A percentile compares a stretch with the other conserved stretches of the same genome.
Evolutionary conservation across 2,888 invertebrate genomes (phyloP).

Genomic region (Pammene aurita): DNA sequence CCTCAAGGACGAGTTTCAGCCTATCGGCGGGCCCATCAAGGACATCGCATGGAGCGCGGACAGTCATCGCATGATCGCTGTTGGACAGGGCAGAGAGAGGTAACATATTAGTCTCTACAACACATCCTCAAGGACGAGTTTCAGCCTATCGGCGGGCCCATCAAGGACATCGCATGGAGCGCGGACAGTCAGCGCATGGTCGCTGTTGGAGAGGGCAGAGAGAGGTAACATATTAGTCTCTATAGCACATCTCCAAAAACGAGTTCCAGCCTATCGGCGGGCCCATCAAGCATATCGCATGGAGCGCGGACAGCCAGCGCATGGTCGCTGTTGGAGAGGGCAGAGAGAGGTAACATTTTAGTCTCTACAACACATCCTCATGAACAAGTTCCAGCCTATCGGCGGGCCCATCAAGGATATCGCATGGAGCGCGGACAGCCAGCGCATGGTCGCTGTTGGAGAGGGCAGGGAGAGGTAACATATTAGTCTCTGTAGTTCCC

Average conservation of each 20-base stretch:
- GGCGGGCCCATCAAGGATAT: slow-evolving; percentile 98
- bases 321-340: slow-evolving; percentile 99
- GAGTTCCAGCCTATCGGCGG: slow-evolving; percentile 98
- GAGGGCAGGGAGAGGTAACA: slow-evolving; percentile 95
- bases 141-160: not conserved
- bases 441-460: slow-evolving; percentile 97
- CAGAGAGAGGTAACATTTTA: slow-evolving; percentile 87
- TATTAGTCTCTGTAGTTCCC: not conserved
- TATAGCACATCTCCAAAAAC: slow-evolving; percentile 97
- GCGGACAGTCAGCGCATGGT: slow-evolving; percentile 98
- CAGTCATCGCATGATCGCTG: slow-evolving; percentile 97
- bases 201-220: slow-evolving; percentile 97
- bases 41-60: slow-evolving; percentile 99
- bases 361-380: slow-evolving; percentile 96
- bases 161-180: slow-evolving; percentile 99
- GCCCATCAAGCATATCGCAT: slow-evolving; percentile 97
- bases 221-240: too few relatives aligned
- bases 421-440: slow-evolving; percentile 98
- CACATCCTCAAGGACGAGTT: too few relatives aligned
- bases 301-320: slow-evolving; percentile 98
- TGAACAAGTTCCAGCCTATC: slow-evolving; percentile 98
- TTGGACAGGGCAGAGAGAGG: slow-evolving; percentile 98
- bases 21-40: slow-evolving; percentile 81
- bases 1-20: too few relatives aligned
- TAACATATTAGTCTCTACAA: too few relatives aligned